A percentile compares a stretch with the other conserved stretches of the same genome.
These are phyloP conservation scores for Sylvilagus bachmani DNA, from an alignment of 2,113 vertebrate species.

Conservation along the genomic window DNA sequence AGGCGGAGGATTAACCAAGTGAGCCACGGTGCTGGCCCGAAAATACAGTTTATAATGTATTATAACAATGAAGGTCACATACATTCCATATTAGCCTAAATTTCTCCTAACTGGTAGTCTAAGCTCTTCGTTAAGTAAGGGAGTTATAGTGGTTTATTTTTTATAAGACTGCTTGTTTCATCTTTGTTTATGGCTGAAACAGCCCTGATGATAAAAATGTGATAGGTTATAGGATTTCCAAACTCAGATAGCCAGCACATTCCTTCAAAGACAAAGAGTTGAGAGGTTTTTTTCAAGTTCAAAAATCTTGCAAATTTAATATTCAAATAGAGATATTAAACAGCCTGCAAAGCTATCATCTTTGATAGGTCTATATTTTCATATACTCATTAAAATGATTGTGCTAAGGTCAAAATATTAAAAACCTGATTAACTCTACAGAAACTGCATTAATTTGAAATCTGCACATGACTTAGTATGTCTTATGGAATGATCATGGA, in stretches of 20 bases:
- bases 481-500: not conserved
- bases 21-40: too few relatives aligned
- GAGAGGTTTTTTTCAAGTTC: not conserved
- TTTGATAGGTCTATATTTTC: conserved; percentile 53
- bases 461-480: conserved; percentile 20
- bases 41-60: conserved; percentile 48
- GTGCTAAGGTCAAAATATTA: conserved; percentile 56
- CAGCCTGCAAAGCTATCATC: conserved; percentile 55
- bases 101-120: conserved; percentile 26
- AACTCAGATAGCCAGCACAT: not conserved
- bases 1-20: too few relatives aligned
- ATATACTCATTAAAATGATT: conserved; percentile 70
- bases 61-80: conserved; percentile 18
- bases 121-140: not conserved
- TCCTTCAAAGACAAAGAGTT: not conserved
- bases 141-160: conserved; percentile 43
- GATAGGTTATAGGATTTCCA: not conserved
- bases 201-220: not conserved
- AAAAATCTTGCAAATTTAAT: conserved; percentile 17
- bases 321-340: conserved; percentile 51
- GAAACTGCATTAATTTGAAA: conserved; percentile 53
- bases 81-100: conserved; percentile 10
- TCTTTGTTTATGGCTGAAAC: not conserved
- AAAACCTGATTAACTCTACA: conserved; percentile 61
- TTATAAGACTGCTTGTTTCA: not conserved